Conservation (phyloP, 2,113 vertebrate species). For the Oreotrochilus melanogaster region DNA sequence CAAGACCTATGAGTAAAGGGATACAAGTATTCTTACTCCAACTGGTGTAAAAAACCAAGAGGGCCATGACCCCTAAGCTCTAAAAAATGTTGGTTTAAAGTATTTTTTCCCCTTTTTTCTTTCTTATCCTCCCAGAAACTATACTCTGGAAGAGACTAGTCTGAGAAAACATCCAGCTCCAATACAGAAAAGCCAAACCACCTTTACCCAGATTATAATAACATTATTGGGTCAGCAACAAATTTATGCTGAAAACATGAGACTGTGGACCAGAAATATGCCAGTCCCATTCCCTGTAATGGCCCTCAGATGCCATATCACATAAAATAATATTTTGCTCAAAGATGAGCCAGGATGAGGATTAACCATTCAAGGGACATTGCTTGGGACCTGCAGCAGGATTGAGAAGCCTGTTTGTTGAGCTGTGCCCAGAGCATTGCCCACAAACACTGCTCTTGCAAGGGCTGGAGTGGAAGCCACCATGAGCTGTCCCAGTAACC, state of each 20-base stretch:
- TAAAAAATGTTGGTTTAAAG: not conserved
- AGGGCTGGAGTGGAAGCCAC: not conserved
- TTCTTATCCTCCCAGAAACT: not conserved
- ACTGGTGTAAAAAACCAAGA: not conserved
- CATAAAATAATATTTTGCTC: not conserved
- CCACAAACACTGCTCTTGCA: not conserved
- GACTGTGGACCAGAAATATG: not conserved
- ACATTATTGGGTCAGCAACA: not conserved
- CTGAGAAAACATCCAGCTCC: not conserved
- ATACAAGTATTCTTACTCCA: not conserved
- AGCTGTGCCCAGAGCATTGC: rapidly evolving
- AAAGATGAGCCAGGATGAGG: not conserved
- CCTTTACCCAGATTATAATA: not conserved
- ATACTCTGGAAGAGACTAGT: not conserved
- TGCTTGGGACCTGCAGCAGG: not conserved
- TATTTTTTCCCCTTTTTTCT: not conserved
- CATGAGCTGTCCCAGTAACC: rapidly evolving
- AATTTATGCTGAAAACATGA: not conserved
- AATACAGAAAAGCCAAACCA: not conserved
- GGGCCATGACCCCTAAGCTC: not conserved
- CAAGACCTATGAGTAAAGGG: not conserved
- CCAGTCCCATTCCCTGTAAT: not conserved
- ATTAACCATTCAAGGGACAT: not conserved
- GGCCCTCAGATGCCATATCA: not conserved
- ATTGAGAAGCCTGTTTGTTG: not conserved